Evolutionary conservation across 1,140 invertebrate genomes (phyloP), one percentile per base, ranked within the genome.

Genomic region (Scaptomyza graminum): DNA sequence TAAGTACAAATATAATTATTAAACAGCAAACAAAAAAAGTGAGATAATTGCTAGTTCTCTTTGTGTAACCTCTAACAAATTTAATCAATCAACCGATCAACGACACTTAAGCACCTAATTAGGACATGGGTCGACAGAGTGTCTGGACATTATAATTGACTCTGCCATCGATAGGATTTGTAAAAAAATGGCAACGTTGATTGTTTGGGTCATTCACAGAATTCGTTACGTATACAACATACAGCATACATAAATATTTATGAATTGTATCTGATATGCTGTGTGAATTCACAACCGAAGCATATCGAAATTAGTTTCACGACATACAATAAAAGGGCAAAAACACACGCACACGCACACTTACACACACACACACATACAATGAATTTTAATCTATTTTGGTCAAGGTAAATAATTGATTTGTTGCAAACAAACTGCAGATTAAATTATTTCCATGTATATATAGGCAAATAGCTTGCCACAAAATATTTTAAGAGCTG

Each of bases 241-340:
- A n/a, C n/a, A n/a, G n/a, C n/a, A 51, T 51, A 28, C 22, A 31
- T 50, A 50, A 50, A 50, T 50, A 50, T 50, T 50, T 51, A 51
- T 51, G 22, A 51, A 11, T 28, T 28, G 25, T 13, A 28, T 9
- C 49, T 15, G 25, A 28, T 51, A 31, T 28, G 49, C 22, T 31
- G 11, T 50, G n/a, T 51, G 37, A 11, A 2, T 3, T 39, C 11
- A 3, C 11, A 12, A 39, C 37, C 37, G 11, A 39, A 39, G 37
- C 37, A 11, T 4, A 39, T 12, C 37, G 9, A 39, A 39, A 39
- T 39, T 39, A 9, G 12, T 39, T 39, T 39, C 5, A 4, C 37
- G 3, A 11, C 5, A 39, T 12, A 12, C 37, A 39, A 39, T 12
- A 39, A 12, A 39, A n/a, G 9, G 9, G 37, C 37, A 39, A 39